Evolutionary conservation across 2,113 vertebrate species (phyloP).

Genomic region (Mormoops blainvillei): DNA sequence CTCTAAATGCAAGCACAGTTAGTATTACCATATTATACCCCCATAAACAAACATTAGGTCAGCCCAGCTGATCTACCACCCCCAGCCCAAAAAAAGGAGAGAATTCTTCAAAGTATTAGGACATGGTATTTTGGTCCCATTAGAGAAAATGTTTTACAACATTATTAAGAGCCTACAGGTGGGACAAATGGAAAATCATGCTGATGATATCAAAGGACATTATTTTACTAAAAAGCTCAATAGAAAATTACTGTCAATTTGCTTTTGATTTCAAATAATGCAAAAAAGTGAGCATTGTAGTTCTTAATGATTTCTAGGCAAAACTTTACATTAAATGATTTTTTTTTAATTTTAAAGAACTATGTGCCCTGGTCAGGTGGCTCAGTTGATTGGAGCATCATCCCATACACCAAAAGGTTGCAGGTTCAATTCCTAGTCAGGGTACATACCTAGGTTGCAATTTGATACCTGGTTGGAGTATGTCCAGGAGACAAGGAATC

Average conservation of each 20-base stretch:
- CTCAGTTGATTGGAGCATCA: too few species aligned
- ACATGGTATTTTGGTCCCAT: not conserved
- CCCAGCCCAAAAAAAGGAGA: not conserved
- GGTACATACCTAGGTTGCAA: too few species aligned
- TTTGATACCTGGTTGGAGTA: too few species aligned
- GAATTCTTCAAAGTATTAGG: not conserved
- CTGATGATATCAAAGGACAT: not conserved
- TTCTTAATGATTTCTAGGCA: not conserved
- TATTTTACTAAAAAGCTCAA: not conserved
- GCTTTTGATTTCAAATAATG: slow-evolving; percentile 12
- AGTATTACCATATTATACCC: not conserved
- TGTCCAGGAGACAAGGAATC: too few species aligned
- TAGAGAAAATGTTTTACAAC: not conserved
- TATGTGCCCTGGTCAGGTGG: not conserved
- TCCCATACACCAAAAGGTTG: too few species aligned
- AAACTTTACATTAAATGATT: not conserved
- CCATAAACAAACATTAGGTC: not conserved
- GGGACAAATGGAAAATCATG: not conserved
- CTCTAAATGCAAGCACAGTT: not conserved
- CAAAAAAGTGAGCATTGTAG: not conserved
- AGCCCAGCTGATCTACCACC: not conserved
- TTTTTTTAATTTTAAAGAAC: not conserved
- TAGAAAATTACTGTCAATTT: not conserved
- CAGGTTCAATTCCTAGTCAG: too few species aligned
- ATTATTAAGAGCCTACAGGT: not conserved